A percentile compares a stretch with the other conserved stretches of the same genome.
Conservation (phyloP, 2,113 vertebrate genomes). For the Nothobranchius kuhntae region DNA sequence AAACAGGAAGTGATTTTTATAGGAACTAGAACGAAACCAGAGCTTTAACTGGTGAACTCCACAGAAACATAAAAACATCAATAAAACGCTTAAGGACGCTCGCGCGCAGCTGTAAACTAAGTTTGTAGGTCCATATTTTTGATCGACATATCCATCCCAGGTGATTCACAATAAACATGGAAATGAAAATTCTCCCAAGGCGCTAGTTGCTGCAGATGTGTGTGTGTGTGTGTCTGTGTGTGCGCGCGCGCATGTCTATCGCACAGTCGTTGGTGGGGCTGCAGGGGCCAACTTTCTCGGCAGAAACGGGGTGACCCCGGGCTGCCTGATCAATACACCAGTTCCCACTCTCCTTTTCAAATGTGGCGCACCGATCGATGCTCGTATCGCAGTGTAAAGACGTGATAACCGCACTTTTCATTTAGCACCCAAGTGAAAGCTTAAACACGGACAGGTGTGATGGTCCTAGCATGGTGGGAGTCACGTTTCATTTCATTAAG, state of each 20-base stretch:
- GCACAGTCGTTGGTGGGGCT: constrained; percentile 30
- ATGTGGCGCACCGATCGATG: constrained; percentile 79
- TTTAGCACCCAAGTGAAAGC: constrained; percentile 59
- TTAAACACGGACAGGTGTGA: constrained; percentile 38
- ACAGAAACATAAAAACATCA: constrained; percentile 1
- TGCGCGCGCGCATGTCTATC: constrained; percentile 13
- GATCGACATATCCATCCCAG: constrained; percentile 50
- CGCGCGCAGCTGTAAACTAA: constrained; percentile 19
- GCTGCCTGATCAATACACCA: constrained; percentile 75
- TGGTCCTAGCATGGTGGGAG: not conserved
- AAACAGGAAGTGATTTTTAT: not conserved
- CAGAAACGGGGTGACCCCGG: constrained; percentile 75
- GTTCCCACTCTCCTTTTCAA: constrained; percentile 79
- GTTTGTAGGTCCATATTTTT: constrained; percentile 51
- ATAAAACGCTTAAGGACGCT: constrained; percentile 6
- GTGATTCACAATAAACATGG: constrained; percentile 57
- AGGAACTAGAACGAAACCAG: not conserved
- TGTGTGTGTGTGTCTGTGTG: not conserved
- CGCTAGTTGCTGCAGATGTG: constrained; percentile 2
- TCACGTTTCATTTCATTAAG: no score
- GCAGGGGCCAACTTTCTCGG: constrained; percentile 50
- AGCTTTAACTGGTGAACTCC: not conserved
- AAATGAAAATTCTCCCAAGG: constrained; percentile 38
- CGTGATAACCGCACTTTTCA: constrained; percentile 75
- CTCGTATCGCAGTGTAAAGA: constrained; percentile 74